Percentiles rank a stretch among this genome's conserved stretches.
Evolutionary conservation across 2,888 invertebrate genomes (phyloP).

Genomic region (Drosophila mimetica): DNA sequence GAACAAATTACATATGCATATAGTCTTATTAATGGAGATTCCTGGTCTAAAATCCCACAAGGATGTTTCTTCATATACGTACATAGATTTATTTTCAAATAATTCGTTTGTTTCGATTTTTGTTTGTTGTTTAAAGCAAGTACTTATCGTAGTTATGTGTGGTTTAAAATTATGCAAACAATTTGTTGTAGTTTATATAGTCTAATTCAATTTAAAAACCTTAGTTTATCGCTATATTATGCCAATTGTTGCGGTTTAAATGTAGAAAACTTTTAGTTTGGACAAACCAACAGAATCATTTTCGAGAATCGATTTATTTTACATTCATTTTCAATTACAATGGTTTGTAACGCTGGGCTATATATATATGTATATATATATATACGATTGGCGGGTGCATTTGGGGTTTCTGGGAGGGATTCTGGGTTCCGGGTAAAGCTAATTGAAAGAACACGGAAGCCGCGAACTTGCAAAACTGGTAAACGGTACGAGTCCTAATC

Average conservation of each 20-base stretch:
- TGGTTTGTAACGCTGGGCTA: constrained; percentile 30
- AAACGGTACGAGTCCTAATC: constrained; percentile 38
- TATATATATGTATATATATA: constrained; percentile 16
- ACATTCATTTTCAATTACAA: constrained; percentile 52
- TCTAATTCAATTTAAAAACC: constrained; percentile 6
- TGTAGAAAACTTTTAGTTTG: background rate
- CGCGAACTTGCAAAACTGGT: constrained; percentile 29
- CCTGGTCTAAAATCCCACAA: no score
- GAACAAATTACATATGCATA: constrained; percentile 19
- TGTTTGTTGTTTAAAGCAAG: background rate
- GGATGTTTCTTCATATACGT: constrained; percentile 8
- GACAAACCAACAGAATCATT: background rate
- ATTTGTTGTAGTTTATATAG: background rate
- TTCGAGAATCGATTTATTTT: constrained; percentile 66
- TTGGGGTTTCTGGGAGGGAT: background rate
- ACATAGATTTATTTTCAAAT: constrained; percentile 9
- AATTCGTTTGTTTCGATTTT: background rate
- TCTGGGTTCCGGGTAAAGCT: constrained; percentile 20
- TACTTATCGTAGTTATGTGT: background rate
- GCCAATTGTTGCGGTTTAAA: background rate
- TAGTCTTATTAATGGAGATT: background rate
- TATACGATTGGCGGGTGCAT: constrained; percentile 13
- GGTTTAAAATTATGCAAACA: constrained; percentile 6
- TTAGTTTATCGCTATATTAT: background rate
- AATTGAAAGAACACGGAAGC: constrained; percentile 14